phyloP scores from a whole-genome alignment of 2,888 invertebrate species.

The Ditylenchus weischeri region DNA sequence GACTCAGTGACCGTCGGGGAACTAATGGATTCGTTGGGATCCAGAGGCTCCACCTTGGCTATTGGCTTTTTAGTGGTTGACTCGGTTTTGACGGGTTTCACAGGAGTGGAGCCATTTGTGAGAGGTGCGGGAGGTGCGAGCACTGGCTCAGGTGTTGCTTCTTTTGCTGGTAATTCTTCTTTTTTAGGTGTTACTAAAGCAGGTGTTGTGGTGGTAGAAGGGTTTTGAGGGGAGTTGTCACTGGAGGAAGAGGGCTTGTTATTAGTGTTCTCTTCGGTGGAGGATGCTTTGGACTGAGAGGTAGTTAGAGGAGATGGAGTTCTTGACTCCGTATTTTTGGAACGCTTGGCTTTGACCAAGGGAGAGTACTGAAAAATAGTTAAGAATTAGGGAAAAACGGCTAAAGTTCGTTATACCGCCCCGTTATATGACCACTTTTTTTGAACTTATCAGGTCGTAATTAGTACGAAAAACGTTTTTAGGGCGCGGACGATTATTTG shows the following conservation, averaged over 20 bases:
- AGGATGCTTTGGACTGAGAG: neutral
- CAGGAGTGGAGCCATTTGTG: neutral
- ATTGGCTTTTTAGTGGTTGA: slow-evolving; percentile 4
- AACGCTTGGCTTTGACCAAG: slow-evolving; percentile 12
- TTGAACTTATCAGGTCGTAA: too few relatives aligned
- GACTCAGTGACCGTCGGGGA: neutral
- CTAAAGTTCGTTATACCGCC: too few relatives aligned
- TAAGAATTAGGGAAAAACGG: neutral
- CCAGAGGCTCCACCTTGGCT: slow-evolving; percentile 13
- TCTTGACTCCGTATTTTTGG: slow-evolving; percentile 14
- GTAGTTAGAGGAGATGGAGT: slow-evolving; percentile 12
- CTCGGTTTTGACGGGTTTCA: neutral
- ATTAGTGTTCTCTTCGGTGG: neutral
- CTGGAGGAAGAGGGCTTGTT: slow-evolving; percentile 11
- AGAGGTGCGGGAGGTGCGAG: neutral
- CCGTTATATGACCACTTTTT: too few relatives aligned
- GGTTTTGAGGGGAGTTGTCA: neutral
- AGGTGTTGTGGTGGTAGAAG: neutral
- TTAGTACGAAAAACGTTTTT: too few relatives aligned
- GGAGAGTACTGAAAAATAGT: slow-evolving; percentile 1
- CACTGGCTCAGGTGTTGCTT: neutral
- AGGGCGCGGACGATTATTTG: too few relatives aligned
- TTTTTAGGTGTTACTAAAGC: neutral
- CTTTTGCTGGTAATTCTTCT: neutral
- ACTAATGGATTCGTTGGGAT: slow-evolving; percentile 3